Base-by-base conservation (phyloP, 2,888 invertebrate genomes). In the Volucella inanis region DNA sequence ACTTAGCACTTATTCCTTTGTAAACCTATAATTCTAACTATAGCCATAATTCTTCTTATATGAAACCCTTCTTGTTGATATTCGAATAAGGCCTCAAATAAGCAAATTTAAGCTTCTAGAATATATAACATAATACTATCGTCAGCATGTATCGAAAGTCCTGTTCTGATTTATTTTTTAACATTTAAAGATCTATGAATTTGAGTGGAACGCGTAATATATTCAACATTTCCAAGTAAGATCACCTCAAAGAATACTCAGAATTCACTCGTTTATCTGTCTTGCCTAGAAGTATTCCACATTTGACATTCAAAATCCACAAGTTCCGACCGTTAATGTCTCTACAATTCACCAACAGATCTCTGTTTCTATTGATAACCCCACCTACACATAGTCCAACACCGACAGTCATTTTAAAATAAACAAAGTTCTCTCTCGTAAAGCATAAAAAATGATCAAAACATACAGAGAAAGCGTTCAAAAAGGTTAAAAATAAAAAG, bases 351-450 rank as follows among this genome's bases (percentile, higher is more conserved):
- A 38, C 45, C 61, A 50, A 31, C 68, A 41, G 14, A 9, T 54
- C 11, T 39, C 9, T n/a, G 9, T 18, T 18, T 61, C n/a, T 67
- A 39, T 52, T 67, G 65, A 45, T 61, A 45, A 61, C 39, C 45
- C 54, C 15, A 11, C 43, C 31, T 47, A 67, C 78, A 52, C 62
- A 50, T 64, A 1, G 18, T 6, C 18, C 22, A 38, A 54, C 49
- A n/a, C 43, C 41, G 12, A 43, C 49, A 62, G 41, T 4, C 70
- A 14, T 70, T 47, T 62, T 39, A 70, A 71, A 78, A 78, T 71
- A 78, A 78, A 78, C 49, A 70, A 62, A 61, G 54, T 54, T 83
- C 65, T 71, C 31, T 31, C 57, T 15, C 15, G n/a, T 54, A n/a
- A 22, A 11, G 11, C 64, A n/a, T 65, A 65, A 57, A 52, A 75